These are phyloP conservation scores for Hermetia illucens DNA, from an alignment of 1,140 invertebrate genomes.

Conservation along the genomic window DNA sequence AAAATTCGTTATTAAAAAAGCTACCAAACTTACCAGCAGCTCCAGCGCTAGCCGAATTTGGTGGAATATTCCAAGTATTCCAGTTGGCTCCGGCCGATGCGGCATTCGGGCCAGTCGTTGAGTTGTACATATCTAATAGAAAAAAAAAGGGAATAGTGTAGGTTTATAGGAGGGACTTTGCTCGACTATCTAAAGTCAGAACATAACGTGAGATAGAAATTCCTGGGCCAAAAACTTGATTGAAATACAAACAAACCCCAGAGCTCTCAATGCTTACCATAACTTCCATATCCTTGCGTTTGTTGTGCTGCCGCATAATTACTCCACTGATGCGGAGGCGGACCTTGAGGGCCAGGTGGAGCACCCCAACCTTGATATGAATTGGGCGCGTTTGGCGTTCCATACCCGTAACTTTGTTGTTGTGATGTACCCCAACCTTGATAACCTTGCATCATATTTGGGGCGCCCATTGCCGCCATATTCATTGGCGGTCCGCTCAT, in stretches of 20 bases:
- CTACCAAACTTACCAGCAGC: too few species aligned
- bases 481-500: slow-evolving; percentile 64
- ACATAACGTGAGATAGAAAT: too few species aligned
- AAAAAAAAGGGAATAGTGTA: neutral
- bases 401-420: slow-evolving; percentile 63
- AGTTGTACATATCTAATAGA: slow-evolving; percentile 4
- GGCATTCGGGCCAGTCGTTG: neutral
- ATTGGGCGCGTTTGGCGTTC: slow-evolving; percentile 38
- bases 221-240: too few species aligned
- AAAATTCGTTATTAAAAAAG: too few species aligned
- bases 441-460: slow-evolving; percentile 56
- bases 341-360: slow-evolving; percentile 44
- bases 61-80: slow-evolving; percentile 28
- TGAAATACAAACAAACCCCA: neutral
- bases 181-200: too few species aligned
- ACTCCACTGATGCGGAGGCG: slow-evolving; percentile 53
- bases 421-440: slow-evolving; percentile 71
- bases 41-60: slow-evolving; percentile 35
- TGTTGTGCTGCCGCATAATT: slow-evolving; percentile 45
- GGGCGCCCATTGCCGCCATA: slow-evolving; percentile 58
- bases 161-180: neutral
- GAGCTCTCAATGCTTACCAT: slow-evolving; percentile 46
- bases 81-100: slow-evolving; percentile 4
- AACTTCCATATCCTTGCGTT: slow-evolving; percentile 56
- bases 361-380: slow-evolving; percentile 68